Conservation (phyloP, 2,113 vertebrate species). For the Aepyceros melampus region DNA sequence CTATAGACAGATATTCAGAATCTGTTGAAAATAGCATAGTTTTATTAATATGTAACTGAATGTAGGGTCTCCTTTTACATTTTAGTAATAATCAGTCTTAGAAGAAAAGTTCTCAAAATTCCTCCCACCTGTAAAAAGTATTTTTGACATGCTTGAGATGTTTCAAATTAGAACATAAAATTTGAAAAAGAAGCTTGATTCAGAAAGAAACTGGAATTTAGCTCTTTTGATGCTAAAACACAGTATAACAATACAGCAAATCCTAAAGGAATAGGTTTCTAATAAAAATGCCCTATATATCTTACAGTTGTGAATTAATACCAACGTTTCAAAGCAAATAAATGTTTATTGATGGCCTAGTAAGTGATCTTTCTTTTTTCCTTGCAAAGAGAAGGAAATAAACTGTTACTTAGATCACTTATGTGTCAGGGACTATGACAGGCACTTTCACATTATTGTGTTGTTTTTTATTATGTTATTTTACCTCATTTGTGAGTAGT, state of each 20-base stretch:
- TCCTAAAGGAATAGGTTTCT: neutral
- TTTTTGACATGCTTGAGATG: constrained; percentile 8
- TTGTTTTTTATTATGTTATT: neutral
- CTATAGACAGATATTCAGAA: neutral
- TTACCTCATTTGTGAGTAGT: neutral
- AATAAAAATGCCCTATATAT: neutral
- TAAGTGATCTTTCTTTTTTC: neutral
- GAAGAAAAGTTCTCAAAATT: constrained; percentile 31
- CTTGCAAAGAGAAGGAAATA: neutral
- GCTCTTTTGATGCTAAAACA: neutral
- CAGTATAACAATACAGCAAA: neutral
- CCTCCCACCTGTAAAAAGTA: neutral
- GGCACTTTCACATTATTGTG: neutral
- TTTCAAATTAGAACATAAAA: neutral
- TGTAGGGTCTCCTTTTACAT: neutral
- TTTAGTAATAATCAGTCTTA: constrained; percentile 32
- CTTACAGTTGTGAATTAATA: neutral
- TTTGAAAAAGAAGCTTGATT: constrained; percentile 24
- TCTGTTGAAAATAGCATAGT: neutral
- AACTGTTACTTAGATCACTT: neutral
- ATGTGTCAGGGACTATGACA: neutral
- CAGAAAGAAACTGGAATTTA: neutral
- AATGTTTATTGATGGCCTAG: neutral
- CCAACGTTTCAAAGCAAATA: neutral
- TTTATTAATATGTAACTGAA: neutral